These are phyloP conservation scores for Nomada fabriciana DNA, from an alignment of 2,888 invertebrate species.

Conservation along the genomic window DNA sequence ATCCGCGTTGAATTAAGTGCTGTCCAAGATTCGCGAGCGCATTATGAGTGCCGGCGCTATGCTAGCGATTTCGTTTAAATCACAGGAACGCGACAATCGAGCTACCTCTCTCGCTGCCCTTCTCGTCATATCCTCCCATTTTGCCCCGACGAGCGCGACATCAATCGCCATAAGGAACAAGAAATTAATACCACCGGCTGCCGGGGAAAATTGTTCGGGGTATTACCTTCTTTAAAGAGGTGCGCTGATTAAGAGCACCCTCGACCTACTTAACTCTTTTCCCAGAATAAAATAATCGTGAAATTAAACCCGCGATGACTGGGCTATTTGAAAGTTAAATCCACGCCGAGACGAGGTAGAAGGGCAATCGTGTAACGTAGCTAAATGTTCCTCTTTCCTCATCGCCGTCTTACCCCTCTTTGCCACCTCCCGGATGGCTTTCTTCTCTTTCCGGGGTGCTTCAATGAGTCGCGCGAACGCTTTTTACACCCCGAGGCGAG, in stretches of 20 bases:
- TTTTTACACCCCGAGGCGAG: slow-evolving; percentile 7
- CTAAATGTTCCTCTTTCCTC: slow-evolving; percentile 17
- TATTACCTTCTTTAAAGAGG: slow-evolving; percentile 57
- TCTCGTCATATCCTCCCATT: too few relatives aligned
- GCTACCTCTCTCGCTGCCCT: too few relatives aligned
- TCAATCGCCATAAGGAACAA: slow-evolving; percentile 38
- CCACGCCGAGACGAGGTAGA: slow-evolving; percentile 31
- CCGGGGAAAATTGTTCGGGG: slow-evolving; percentile 46
- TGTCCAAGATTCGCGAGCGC: slow-evolving; percentile 53
- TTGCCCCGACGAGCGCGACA: slow-evolving; percentile 3
- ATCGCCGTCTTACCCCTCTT: background rate
- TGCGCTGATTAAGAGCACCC: slow-evolving; percentile 53
- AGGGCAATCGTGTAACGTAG: slow-evolving; percentile 54
- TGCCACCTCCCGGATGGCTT: background rate
- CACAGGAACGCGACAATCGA: background rate
- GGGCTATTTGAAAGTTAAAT: slow-evolving; percentile 60
- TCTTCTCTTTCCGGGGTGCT: background rate
- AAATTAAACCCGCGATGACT: slow-evolving; percentile 56
- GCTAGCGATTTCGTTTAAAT: slow-evolving; percentile 8
- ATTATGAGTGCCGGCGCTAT: slow-evolving; percentile 31
- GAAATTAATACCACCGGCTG: slow-evolving; percentile 53
- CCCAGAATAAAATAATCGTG: slow-evolving; percentile 58
- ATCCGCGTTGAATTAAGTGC: slow-evolving; percentile 74
- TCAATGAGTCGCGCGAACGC: slow-evolving; percentile 26
- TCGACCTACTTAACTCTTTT: slow-evolving; percentile 56